Conservation (phyloP, 1,140 invertebrate genomes). For the Sarcophaga peregrina region DNA sequence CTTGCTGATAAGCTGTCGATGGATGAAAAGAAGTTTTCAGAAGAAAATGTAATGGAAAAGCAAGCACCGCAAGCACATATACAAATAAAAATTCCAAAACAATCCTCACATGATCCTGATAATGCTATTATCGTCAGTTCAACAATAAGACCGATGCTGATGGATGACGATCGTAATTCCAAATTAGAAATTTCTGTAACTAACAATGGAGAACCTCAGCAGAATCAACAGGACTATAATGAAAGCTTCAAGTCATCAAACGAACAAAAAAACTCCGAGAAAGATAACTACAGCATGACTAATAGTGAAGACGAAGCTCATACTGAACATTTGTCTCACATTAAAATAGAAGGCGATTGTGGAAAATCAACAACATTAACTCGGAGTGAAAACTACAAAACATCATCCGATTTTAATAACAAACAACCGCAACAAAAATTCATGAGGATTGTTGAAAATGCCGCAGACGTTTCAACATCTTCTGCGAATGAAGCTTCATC, state of each 20-base stretch:
- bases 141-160: conserved; percentile 50
- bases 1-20: neutral
- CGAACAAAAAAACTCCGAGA: neutral
- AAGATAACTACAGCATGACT: neutral
- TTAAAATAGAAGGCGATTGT: conserved; percentile 50
- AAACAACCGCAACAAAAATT: conserved; percentile 47
- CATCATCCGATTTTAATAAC: conserved; percentile 30
- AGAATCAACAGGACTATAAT: neutral
- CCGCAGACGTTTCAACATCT: conserved; percentile 63
- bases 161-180: neutral
- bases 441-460: conserved; percentile 56
- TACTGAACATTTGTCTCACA: neutral
- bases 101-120: conserved; percentile 47
- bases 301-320: neutral
- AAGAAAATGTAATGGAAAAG: conserved; percentile 2
- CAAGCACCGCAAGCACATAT: conserved; percentile 51
- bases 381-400: neutral
- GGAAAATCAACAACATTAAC: conserved; percentile 43
- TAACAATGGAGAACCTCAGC: conserved; percentile 2
- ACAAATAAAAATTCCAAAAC: conserved; percentile 57
- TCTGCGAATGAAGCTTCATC: neutral
- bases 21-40: neutral
- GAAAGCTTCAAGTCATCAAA: neutral
- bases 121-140: conserved; percentile 53
- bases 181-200: conserved; percentile 26